Conservation (phyloP, 1,140 invertebrate genomes). For the Pogonognathellus flavescens region DNA sequence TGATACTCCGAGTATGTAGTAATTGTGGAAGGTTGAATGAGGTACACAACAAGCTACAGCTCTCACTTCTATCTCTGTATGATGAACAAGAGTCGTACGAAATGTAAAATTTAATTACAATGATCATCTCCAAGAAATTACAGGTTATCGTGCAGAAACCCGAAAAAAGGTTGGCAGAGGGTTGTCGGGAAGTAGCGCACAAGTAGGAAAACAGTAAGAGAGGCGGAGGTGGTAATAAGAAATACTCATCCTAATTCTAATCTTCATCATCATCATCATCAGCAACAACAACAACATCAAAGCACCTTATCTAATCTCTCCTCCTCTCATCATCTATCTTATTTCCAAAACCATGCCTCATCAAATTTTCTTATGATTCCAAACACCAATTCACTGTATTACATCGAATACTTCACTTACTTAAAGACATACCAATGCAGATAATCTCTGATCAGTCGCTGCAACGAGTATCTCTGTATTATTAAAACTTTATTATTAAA, state of each 20-base stretch:
- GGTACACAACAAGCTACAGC: no score
- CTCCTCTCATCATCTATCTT: conserved; percentile 10
- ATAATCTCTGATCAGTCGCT: no score
- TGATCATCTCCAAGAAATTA: conserved; percentile 57
- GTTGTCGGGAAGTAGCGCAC: conserved; percentile 47
- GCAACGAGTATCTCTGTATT: no score
- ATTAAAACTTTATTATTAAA: conserved; percentile 35
- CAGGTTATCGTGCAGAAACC: conserved; percentile 57
- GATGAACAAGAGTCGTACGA: conserved; percentile 57
- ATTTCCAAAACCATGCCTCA: neutral
- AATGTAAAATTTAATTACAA: conserved; percentile 48
- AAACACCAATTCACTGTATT: no score
- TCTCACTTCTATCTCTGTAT: neutral
- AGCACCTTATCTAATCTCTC: conserved; percentile 28
- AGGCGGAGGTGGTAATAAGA: conserved; percentile 63
- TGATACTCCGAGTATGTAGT: no score
- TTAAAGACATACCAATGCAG: no score
- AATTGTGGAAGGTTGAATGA: no score
- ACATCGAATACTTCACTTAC: no score
- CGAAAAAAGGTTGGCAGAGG: conserved; percentile 59
- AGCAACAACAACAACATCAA: conserved; percentile 3
- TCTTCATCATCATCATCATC: conserved; percentile 40
- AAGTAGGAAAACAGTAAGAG: conserved; percentile 40
- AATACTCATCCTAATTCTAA: conserved; percentile 54
- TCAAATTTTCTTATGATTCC: neutral